Evolutionary conservation across 2,113 vertebrate species (phyloP).

Genomic region (Octodon degus): DNA sequence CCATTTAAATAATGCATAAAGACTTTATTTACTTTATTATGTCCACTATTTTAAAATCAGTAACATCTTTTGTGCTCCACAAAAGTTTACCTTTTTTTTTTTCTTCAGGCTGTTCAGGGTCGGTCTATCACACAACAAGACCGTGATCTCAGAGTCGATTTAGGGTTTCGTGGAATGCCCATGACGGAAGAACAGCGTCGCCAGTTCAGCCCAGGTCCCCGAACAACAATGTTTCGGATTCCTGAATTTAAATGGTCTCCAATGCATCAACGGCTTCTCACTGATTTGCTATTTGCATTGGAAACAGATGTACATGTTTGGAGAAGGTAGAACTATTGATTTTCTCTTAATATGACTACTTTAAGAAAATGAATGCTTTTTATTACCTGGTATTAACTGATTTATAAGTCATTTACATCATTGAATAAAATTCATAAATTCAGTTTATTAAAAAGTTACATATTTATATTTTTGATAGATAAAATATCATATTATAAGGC

Average conservation of each 20-base stretch:
- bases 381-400: not conserved
- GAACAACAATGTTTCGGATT: conserved; percentile 99
- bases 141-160: conserved; percentile 95
- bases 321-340: conserved; percentile 91
- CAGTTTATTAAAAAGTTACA: not conserved
- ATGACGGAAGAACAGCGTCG: conserved; percentile 98
- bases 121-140: conserved; percentile 93
- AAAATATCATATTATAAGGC: not conserved
- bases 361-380: not conserved
- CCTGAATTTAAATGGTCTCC: conserved; percentile 99
- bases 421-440: not conserved
- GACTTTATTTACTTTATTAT: not conserved
- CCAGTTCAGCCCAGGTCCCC: conserved; percentile 98
- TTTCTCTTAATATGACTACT: not conserved
- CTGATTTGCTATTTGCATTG: conserved; percentile 97
- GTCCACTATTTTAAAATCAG: not conserved
- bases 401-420: not conserved
- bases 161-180: conserved; percentile 99
- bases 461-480: not conserved
- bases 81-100: conserved; percentile 59
- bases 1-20: not conserved
- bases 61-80: not conserved
- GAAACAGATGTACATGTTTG: conserved; percentile 99
- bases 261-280: conserved; percentile 98
- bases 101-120: conserved; percentile 93